Evolutionary conservation across 1,140 invertebrate genomes (phyloP).

Genomic region (Popillia japonica): DNA sequence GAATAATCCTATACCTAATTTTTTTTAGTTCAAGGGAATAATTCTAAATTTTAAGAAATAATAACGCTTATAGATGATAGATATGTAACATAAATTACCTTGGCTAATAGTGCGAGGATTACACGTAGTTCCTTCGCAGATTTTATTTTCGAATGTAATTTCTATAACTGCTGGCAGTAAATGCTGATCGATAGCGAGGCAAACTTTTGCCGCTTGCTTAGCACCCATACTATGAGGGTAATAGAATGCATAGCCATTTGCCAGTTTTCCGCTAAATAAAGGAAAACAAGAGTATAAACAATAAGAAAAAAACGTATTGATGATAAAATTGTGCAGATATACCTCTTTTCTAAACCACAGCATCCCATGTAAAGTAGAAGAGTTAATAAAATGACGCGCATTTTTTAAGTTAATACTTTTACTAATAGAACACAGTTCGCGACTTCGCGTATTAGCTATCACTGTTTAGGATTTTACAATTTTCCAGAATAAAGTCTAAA

Average conservation of each 20-base stretch:
- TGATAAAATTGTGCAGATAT: not conserved
- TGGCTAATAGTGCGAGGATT: not conserved
- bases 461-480: not conserved
- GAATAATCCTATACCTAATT: too few species aligned
- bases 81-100: not conserved
- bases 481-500: too few species aligned
- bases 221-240: not conserved
- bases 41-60: too few species aligned
- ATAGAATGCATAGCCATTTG: slow-evolving; percentile 1
- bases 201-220: not conserved
- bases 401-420: not conserved
- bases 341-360: not conserved
- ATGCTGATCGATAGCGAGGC: not conserved
- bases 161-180: not conserved
- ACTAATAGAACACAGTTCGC: too few species aligned
- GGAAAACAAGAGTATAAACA: not conserved
- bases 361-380: not conserved
- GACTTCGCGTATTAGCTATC: not conserved
- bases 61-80: too few species aligned
- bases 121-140: not conserved
- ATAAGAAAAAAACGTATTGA: not conserved
- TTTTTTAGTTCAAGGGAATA: too few species aligned
- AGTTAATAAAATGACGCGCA: not conserved
- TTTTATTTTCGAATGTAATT: not conserved
- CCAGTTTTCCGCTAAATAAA: not conserved